Conservation (phyloP, 2,888 invertebrate genomes). For the Crocallis elinguaria region DNA sequence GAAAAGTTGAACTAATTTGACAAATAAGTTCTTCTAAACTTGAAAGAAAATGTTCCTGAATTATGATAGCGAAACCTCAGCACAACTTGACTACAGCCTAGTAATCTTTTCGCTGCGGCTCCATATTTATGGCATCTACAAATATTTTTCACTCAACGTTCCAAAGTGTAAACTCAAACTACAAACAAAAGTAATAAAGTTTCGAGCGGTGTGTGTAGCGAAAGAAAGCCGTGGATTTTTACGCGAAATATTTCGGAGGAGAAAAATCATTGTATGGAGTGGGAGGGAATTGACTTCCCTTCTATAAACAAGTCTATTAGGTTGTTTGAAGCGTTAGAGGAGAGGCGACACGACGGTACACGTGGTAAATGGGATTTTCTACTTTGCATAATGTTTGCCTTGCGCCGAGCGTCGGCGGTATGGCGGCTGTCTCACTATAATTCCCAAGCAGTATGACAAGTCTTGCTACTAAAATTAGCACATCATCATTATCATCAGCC, state of each 20-base stretch:
- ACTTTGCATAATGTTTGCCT: constrained; percentile 69
- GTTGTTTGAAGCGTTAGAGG: constrained; percentile 54
- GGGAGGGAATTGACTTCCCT: constrained; percentile 56
- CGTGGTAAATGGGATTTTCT: constrained; percentile 64
- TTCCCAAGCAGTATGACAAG: constrained; percentile 3
- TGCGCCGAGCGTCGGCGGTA: constrained; percentile 34
- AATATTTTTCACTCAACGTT: constrained; percentile 27
- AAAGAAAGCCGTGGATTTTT: constrained; percentile 33
- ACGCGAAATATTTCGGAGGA: constrained; percentile 34
- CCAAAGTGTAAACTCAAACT: constrained; percentile 29
- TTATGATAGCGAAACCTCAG: constrained; percentile 17
- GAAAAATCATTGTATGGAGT: constrained; percentile 52
- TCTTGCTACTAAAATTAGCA: neutral
- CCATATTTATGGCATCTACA: constrained; percentile 24
- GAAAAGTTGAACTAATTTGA: constrained; percentile 12
- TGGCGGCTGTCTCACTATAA: constrained; percentile 37
- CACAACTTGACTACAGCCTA: constrained; percentile 15
- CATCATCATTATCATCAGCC: too few relatives aligned
- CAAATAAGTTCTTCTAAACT: neutral
- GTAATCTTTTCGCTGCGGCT: constrained; percentile 17
- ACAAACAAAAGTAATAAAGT: constrained; percentile 34
- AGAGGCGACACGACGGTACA: constrained; percentile 48
- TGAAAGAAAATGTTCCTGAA: constrained; percentile 3
- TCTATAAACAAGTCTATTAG: constrained; percentile 68
- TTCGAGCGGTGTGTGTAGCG: constrained; percentile 16